Conservation (phyloP, 2,797 vertebrate genomes). For the Amblyopsis hoosieri region DNA sequence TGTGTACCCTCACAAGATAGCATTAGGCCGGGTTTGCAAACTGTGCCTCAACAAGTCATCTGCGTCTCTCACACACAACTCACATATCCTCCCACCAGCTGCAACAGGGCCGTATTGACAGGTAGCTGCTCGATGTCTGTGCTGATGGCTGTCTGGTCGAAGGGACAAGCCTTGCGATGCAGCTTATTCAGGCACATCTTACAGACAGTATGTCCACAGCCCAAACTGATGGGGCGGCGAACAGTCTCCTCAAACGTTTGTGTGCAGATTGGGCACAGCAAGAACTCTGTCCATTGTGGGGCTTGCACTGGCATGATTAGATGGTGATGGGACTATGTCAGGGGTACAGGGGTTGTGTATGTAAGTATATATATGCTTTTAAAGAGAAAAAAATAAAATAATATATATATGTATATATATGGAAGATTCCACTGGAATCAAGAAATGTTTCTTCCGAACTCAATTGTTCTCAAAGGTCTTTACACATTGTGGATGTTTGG, state of each 20-base stretch:
- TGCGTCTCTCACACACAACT: constrained; percentile 20
- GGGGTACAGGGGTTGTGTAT: constrained; percentile 22
- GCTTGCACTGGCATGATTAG: constrained; percentile 99
- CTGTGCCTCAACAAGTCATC: no score
- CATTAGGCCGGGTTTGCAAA: background rate
- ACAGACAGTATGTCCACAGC: constrained; percentile 98
- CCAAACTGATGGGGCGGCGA: constrained; percentile 96
- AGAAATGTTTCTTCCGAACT: constrained; percentile 79
- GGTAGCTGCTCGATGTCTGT: constrained; percentile 98
- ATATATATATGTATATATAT: constrained; percentile 65
- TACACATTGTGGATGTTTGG: constrained; percentile 81
- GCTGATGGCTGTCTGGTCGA: constrained; percentile 99
- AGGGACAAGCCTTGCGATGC: constrained; percentile 98
- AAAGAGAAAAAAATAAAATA: constrained; percentile 72
- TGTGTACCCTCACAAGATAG: no score
- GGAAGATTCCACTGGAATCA: constrained; percentile 99
- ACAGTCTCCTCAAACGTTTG: constrained; percentile 98
- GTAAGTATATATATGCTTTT: constrained; percentile 63
- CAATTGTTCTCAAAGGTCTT: constrained; percentile 80
- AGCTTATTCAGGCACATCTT: constrained; percentile 99
- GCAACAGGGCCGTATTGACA: constrained; percentile 96
- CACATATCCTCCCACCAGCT: constrained; percentile 97
- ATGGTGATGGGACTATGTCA: constrained; percentile 69
- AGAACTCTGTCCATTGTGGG: constrained; percentile 99
- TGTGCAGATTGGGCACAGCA: constrained; percentile 99